phyloP scores from a whole-genome alignment of 2,113 vertebrate species.

The Trichechus manatus region DNA sequence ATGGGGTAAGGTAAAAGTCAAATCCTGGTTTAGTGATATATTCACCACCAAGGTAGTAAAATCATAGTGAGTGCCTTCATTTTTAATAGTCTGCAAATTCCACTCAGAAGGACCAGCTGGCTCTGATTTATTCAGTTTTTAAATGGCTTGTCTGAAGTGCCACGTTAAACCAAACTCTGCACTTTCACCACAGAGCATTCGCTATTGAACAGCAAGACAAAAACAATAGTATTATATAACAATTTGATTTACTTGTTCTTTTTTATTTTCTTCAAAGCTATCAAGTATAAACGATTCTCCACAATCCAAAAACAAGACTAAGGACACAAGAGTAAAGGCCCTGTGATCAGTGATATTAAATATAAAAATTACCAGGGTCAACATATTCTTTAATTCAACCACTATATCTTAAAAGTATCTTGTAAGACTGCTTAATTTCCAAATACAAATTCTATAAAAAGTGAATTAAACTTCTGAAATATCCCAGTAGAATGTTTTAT shows the following conservation, averaged over 20 bases:
- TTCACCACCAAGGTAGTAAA: slow-evolving; percentile 77
- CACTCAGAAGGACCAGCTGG: slow-evolving; percentile 78
- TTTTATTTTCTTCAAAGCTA: slow-evolving; percentile 72
- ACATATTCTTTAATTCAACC: not conserved
- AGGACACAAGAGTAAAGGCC: slow-evolving; percentile 54
- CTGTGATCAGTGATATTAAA: slow-evolving; percentile 66
- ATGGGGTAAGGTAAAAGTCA: not conserved
- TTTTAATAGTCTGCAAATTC: slow-evolving; percentile 76
- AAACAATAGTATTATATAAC: slow-evolving; percentile 73
- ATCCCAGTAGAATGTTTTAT: not conserved
- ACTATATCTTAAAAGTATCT: not conserved
- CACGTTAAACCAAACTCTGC: slow-evolving; percentile 79
- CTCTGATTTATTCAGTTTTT: slow-evolving; percentile 75
- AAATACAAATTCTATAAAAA: slow-evolving; percentile 38
- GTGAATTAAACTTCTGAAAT: not conserved
- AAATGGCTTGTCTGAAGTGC: slow-evolving; percentile 78
- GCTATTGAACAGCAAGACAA: slow-evolving; percentile 78
- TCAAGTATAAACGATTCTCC: slow-evolving; percentile 67
- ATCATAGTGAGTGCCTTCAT: slow-evolving; percentile 77
- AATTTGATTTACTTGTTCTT: slow-evolving; percentile 43
- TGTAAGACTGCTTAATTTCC: slow-evolving; percentile 7
- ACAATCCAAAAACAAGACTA: slow-evolving; percentile 71
- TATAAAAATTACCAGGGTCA: not conserved
- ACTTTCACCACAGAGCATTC: slow-evolving; percentile 75
- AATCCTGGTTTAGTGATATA: slow-evolving; percentile 69